Percentiles rank a stretch among this genome's conserved stretches.
phyloP scores from a whole-genome alignment of 2,797 vertebrate species.

The Sebastes steindachneri region DNA sequence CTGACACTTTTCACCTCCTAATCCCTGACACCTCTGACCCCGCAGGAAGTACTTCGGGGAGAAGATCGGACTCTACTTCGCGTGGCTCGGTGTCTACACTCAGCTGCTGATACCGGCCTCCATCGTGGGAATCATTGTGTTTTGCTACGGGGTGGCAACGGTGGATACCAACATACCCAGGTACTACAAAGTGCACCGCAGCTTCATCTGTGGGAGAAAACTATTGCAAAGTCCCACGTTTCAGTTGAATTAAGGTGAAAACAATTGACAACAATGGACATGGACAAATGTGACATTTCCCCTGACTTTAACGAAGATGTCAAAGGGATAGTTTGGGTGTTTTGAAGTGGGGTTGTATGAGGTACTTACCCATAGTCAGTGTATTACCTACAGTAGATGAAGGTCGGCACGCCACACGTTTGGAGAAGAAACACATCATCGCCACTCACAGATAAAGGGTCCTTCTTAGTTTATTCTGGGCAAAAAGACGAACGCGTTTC shows the following conservation, averaged over 20 bases:
- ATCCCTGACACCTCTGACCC: constrained; percentile 44
- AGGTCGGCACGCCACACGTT: too few relatives aligned
- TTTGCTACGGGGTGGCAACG: constrained; percentile 94
- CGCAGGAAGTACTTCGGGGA: constrained; percentile 97
- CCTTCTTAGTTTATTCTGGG: too few relatives aligned
- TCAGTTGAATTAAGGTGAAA: not conserved
- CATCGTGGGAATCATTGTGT: constrained; percentile 94
- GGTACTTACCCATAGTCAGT: too few relatives aligned
- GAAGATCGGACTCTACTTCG: constrained; percentile 98
- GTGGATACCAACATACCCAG: constrained; percentile 94
- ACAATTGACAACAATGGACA: not conserved
- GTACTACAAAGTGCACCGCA: constrained; percentile 64
- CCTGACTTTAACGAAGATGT: not conserved
- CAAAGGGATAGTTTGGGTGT: too few relatives aligned
- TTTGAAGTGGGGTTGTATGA: too few relatives aligned
- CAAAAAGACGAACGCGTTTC: too few relatives aligned
- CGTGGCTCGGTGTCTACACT: constrained; percentile 97
- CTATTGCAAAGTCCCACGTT: not conserved
- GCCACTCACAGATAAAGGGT: too few relatives aligned
- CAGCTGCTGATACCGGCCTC: constrained; percentile 95
- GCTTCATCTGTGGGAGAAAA: not conserved
- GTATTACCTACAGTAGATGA: too few relatives aligned
- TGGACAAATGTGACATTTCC: not conserved
- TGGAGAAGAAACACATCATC: too few relatives aligned
- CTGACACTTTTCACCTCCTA: not conserved